These are phyloP conservation scores for Elanoides forficatus DNA, from an alignment of 2,113 vertebrate genomes.

Conservation along the genomic window DNA sequence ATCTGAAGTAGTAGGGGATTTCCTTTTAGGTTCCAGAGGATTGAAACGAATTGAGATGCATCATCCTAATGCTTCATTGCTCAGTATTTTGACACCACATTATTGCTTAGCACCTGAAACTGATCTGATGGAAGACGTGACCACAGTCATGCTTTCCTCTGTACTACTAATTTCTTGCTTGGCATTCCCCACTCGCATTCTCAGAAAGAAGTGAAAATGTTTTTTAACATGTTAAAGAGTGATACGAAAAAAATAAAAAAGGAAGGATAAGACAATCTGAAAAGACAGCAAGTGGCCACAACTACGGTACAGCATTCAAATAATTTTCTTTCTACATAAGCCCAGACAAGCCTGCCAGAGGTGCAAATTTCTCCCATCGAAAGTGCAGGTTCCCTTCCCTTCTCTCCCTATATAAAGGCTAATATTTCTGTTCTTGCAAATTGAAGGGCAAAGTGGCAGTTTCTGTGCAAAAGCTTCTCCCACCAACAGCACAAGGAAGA, in stretches of 20 bases:
- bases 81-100: background rate
- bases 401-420: background rate
- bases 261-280: background rate
- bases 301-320: background rate
- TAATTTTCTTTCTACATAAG: background rate
- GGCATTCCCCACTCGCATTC: background rate
- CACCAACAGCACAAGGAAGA: background rate
- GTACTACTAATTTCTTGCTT: background rate
- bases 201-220: background rate
- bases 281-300: background rate
- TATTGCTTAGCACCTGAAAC: background rate
- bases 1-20: background rate
- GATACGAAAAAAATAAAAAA: background rate
- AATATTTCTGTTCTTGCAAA: background rate
- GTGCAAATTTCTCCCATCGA: background rate
- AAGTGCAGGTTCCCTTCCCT: background rate
- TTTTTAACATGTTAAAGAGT: background rate
- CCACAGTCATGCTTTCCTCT: background rate
- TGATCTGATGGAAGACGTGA: background rate
- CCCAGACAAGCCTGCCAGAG: background rate
- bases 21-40: background rate
- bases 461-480: background rate
- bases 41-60: background rate
- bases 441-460: background rate
- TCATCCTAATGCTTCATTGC: background rate